A percentile compares a stretch with the other conserved stretches of the same genome.
phyloP scores from a whole-genome alignment of 2,797 vertebrate species.

The Phylloscopus collybita region DNA sequence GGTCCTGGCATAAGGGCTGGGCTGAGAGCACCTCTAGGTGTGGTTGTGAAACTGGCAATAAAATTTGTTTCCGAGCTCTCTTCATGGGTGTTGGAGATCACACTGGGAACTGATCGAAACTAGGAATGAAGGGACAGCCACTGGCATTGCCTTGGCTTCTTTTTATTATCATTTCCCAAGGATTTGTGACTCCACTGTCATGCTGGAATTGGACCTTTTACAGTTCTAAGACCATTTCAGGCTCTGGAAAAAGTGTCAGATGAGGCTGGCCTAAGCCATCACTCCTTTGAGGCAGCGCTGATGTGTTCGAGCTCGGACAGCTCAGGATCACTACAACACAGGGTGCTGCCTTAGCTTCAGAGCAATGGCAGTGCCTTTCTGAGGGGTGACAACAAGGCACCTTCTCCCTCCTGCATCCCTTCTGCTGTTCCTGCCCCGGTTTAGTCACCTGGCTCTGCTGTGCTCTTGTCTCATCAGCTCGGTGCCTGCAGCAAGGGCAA shows the following conservation, averaged over 20 bases:
- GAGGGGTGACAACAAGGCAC: neutral
- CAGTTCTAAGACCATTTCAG: neutral
- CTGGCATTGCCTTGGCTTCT: neutral
- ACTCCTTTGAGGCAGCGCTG: neutral
- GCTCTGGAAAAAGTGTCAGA: neutral
- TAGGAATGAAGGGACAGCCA: neutral
- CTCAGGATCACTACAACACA: neutral
- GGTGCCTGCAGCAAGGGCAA: conserved; percentile 26
- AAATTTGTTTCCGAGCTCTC: neutral
- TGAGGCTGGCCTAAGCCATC: neutral
- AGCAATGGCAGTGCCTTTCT: neutral
- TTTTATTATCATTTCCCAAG: neutral
- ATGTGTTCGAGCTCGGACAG: neutral
- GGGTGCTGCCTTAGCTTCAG: neutral
- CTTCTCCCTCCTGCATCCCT: neutral
- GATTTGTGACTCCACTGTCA: neutral
- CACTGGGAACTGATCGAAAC: neutral
- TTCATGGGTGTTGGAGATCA: neutral
- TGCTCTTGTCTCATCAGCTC: neutral
- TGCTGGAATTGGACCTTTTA: neutral
- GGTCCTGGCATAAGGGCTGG: neutral
- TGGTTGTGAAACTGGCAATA: conserved; percentile 40
- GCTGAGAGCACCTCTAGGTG: conserved; percentile 20
- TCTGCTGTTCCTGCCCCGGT: neutral
- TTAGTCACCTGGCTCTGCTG: neutral